Evolutionary conservation across 2,797 vertebrate genomes (phyloP), one percentile per base, ranked within the genome.

Genomic region (Antennarius maculatus): DNA sequence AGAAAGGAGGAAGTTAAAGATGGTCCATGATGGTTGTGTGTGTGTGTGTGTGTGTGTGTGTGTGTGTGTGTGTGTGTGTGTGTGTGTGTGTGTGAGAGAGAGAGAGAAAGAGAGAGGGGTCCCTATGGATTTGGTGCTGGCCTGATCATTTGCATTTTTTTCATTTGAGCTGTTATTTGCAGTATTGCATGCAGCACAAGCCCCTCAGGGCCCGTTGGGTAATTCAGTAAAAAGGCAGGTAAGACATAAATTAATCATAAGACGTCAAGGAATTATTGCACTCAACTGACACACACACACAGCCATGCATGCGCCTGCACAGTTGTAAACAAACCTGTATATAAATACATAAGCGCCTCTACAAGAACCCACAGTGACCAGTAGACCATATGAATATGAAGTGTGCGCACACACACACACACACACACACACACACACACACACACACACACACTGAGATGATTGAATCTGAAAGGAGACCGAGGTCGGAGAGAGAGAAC

Each of bases 121-220:
- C 91, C 89, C 89, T 66, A 80, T 76, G 88, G 90, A 92, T 68
- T 78, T 54, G 60, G 74, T 74, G 75, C 80, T 66, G 61, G 88
- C 73, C 69, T 78, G 86, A 89, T 88, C 89, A 90, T 93, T 93
- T 92, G 88, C 91, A 92, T 91, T 90, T 92, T 34, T 92, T 90
- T 91, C 88, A 91, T 93, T 89, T 90, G 87, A 90, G 91, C 83
- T 92, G 86, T 92, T 89, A 91, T 92, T 92, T 91, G 88, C 87
- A 90, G 90, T 88, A 86, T 82, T 90, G 85, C 81, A 69, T 80
- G 84, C 86, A 79, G 78, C 85, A 55, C 75, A 62, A 85, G 56
- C 83, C 91, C 86, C 89, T 50, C 16, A 80, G 89, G 90, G 84
- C 77, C 80, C 2, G 23, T 68, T 43, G 61, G 84, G 89, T 87